Evolutionary conservation across 2,113 vertebrate species (phyloP).

Genomic region (Panurus biarmicus): DNA sequence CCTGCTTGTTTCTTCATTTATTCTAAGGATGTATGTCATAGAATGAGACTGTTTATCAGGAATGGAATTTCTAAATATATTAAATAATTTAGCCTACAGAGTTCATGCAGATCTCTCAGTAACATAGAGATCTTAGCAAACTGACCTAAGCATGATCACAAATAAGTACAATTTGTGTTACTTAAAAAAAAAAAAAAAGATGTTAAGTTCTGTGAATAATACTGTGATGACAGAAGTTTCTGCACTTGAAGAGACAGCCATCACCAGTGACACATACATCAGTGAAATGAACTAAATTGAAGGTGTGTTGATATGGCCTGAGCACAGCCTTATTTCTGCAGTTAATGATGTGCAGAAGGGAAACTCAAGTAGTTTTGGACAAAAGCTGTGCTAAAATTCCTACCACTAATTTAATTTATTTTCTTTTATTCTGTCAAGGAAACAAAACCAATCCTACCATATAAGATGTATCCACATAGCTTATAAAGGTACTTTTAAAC

Average conservation of each 20-base stretch:
- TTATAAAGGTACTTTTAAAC: not conserved
- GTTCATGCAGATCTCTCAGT: not conserved
- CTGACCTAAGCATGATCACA: not conserved
- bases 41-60: not conserved
- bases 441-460: not conserved
- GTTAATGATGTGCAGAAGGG: not conserved
- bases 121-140: not conserved
- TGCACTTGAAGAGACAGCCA: not conserved
- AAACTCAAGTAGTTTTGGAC: not conserved
- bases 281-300: not conserved
- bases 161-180: not conserved
- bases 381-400: not conserved
- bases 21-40: not conserved
- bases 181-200: not conserved
- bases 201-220: not conserved
- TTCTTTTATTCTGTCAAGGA: not conserved
- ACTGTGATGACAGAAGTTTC: not conserved
- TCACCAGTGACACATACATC: not conserved
- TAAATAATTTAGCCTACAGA: not conserved
- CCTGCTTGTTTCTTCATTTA: not conserved
- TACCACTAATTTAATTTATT: not conserved
- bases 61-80: not conserved
- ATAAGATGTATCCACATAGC: not conserved
- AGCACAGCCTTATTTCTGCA: not conserved
- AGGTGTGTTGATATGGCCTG: not conserved